Conservation (phyloP, 37 sponge, comb jelly and placozoan species). For the Dysidea cf. avara region DNA sequence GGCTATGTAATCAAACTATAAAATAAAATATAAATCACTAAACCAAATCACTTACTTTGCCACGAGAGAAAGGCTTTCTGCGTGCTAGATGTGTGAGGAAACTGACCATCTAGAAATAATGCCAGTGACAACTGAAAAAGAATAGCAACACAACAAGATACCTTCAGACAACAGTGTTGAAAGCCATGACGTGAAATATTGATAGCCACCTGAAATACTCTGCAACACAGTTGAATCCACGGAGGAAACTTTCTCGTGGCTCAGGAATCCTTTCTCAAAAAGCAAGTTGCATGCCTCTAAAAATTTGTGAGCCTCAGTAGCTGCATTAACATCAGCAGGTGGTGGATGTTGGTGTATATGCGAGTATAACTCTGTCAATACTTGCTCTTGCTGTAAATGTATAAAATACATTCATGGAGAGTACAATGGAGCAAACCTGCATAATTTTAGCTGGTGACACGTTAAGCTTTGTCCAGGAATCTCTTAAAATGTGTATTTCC, state of each 20-base stretch:
- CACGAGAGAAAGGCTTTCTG: constrained; percentile 7
- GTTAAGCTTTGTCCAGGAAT: constrained; percentile 17
- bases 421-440: neutral
- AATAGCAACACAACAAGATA: too few species aligned
- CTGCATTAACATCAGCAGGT: neutral
- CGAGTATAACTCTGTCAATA: neutral
- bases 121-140: too few species aligned
- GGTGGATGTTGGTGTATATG: neutral
- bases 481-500: constrained; percentile 7
- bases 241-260: neutral
- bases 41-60: constrained; percentile 15
- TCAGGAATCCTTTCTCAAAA: constrained; percentile 11
- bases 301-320: neutral
- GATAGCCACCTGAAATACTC: neutral
- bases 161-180: too few species aligned
- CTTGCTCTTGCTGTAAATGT: constrained; percentile 6
- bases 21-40: too few species aligned
- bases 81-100: neutral
- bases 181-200: neutral
- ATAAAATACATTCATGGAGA: neutral
- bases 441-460: too few species aligned
- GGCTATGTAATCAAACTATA: constrained; percentile 5
- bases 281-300: constrained; percentile 7
- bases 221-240: neutral
- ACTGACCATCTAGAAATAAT: neutral